Base-by-base conservation (phyloP, 2,888 invertebrate genomes). In the Oscheius sp. region DNA sequence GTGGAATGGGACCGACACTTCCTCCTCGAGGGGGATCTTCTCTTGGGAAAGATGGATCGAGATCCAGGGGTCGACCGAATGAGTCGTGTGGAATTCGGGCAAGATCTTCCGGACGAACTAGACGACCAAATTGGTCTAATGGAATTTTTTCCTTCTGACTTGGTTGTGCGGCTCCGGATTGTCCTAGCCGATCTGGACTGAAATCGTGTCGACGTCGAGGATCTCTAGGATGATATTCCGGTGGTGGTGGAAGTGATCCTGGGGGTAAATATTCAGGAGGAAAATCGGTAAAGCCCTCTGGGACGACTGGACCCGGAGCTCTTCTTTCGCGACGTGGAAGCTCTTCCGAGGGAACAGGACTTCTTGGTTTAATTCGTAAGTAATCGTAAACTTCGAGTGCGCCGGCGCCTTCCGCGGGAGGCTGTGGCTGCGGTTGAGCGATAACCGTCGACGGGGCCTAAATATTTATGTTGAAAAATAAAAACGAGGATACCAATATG, bases 361-460 rank as follows among this genome's bases (percentile, higher is more conserved):
- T 59, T 3, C 68, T 47, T 12, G 73, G 73, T 54, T 81, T 79
- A 47, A 83, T 78, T 36, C 80, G 68, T 54, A 81, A 64, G 70
- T 83, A 81, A 70, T 83, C 83, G 73, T 83, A 83, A 67, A 81
- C 36, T 56, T 73, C 73, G 57, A 71, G 70, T 9, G 73, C 70
- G 36, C 71, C 67, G 33, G 63, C 57, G 41, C 68, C 69, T 62
- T 72, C 71, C 22, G 67, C 67, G 32, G 67, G 67, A 70, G 69
- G 71, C 57, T 66, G 56, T 14, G 61, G 67, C 56, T 66, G 51
- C 47, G 71, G 67, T 36, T 68, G 59, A 1, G 72, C 72, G 28
- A 68, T 17, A n/a, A 47, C 68, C 38, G 50, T 64, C 44, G 68
- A 64, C n/a, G 68, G 68, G 28, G 64, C 68, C 68, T 68, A 14